Conservation (phyloP, 1,140 invertebrate species). For the Schlechtendalia chinensis region DNA sequence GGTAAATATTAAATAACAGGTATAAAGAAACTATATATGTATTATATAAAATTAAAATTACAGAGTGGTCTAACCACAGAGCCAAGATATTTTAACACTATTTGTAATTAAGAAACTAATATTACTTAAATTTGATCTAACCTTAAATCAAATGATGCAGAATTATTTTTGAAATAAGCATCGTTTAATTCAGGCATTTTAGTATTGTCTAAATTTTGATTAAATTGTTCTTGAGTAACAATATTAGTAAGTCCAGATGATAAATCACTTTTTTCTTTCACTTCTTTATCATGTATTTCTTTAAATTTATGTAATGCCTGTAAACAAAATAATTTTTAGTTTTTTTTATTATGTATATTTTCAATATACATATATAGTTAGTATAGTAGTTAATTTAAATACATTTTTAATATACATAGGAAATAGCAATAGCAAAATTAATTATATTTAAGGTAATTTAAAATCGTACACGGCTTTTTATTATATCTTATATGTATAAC, state of each 20-base stretch:
- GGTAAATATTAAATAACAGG: too few species aligned
- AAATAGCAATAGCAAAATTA: neutral
- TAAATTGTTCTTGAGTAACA: conserved; percentile 4
- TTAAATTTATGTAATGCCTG: conserved; percentile 35
- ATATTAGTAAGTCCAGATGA: neutral
- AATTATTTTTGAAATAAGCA: neutral
- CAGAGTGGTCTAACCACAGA: too few species aligned
- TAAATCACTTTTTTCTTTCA: neutral
- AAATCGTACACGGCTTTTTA: neutral
- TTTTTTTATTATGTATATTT: conserved; percentile 25
- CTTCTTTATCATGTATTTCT: conserved; percentile 17
- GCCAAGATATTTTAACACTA: too few species aligned
- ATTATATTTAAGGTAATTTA: neutral
- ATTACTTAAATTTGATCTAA: neutral
- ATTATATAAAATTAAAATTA: too few species aligned
- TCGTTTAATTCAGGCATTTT: neutral
- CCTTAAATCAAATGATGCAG: conserved; percentile 1
- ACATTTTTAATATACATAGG: neutral
- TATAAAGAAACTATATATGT: too few species aligned
- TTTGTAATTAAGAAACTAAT: neutral
- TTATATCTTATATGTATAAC: neutral
- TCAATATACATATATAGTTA: conserved; percentile 14
- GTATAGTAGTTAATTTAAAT: neutral
- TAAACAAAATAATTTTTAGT: neutral
- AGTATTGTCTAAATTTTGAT: neutral